Evolutionary conservation across 2,113 vertebrate species (phyloP).

Genomic region (Panthera leo): DNA sequence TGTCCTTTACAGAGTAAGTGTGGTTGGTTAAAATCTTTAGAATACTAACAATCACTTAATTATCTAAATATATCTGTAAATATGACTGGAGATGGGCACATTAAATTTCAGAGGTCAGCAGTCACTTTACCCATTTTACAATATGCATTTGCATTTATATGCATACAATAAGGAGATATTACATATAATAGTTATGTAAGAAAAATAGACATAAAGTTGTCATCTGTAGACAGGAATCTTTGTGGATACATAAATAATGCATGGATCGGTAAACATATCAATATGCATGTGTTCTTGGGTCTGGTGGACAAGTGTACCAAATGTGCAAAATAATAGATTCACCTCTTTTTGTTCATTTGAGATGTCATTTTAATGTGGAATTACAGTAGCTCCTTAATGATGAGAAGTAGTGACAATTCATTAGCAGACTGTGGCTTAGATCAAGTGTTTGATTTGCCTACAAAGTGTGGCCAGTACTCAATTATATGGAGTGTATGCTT

Average conservation of each 20-base stretch:
- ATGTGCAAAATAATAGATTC: conserved; percentile 54
- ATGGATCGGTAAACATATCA: conserved; percentile 64
- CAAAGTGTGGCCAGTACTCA: conserved; percentile 58
- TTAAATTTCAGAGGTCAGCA: neutral
- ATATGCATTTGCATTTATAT: neutral
- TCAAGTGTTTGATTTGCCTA: conserved; percentile 72
- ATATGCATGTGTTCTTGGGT: conserved; percentile 47
- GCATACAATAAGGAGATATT: neutral
- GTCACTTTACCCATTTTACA: neutral
- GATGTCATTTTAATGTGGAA: conserved; percentile 48
- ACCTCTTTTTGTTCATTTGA: conserved; percentile 56
- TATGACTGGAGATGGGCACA: neutral
- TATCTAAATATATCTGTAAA: conserved; percentile 18
- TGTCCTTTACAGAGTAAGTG: conserved; percentile 28
- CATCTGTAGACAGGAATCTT: conserved; percentile 40
- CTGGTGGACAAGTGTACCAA: conserved; percentile 55
- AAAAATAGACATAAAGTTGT: conserved; percentile 50
- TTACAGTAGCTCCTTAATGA: conserved; percentile 62
- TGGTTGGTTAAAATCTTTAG: conserved; percentile 33
- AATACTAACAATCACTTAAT: conserved; percentile 43
- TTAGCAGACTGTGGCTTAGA: conserved; percentile 65
- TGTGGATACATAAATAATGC: conserved; percentile 69
- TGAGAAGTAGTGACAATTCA: conserved; percentile 65
- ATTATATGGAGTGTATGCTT: conserved; percentile 52
- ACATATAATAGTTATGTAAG: neutral